Evolutionary conservation across 2,797 vertebrate genomes (phyloP).

Genomic region (Amazona ochrocephala): DNA sequence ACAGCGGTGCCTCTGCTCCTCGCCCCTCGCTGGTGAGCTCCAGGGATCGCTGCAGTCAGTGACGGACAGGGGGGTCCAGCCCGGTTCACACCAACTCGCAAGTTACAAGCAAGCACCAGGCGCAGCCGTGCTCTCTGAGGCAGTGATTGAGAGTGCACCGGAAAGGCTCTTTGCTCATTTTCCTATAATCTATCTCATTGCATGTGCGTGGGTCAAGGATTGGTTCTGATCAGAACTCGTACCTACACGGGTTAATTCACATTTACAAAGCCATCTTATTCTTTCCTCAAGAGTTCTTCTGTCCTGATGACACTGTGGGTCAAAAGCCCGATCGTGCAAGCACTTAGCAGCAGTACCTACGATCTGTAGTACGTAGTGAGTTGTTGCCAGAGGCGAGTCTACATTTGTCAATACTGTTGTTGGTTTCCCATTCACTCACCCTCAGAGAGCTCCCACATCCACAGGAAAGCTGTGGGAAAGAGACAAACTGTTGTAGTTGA

Average conservation of each 20-base stretch:
- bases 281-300: not conserved
- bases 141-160: not conserved
- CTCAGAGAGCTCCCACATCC: not conserved
- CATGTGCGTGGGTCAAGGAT: not conserved
- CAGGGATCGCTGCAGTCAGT: not conserved
- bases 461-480: not conserved
- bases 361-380: accelerated
- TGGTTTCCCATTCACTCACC: not conserved
- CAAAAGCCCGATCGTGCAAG: not conserved
- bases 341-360: not conserved
- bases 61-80: not conserved
- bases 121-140: not conserved
- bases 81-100: not conserved
- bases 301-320: not conserved
- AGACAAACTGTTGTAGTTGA: not conserved
- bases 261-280: not conserved
- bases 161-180: not conserved
- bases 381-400: not conserved
- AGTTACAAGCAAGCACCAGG: not conserved
- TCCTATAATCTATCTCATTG: not conserved
- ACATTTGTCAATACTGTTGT: not conserved
- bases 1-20: not conserved
- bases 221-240: not conserved
- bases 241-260: not conserved
- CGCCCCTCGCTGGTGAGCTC: not conserved